Evolutionary conservation across 2,113 vertebrate species (phyloP).

Genomic region (Pungitius pungitius): DNA sequence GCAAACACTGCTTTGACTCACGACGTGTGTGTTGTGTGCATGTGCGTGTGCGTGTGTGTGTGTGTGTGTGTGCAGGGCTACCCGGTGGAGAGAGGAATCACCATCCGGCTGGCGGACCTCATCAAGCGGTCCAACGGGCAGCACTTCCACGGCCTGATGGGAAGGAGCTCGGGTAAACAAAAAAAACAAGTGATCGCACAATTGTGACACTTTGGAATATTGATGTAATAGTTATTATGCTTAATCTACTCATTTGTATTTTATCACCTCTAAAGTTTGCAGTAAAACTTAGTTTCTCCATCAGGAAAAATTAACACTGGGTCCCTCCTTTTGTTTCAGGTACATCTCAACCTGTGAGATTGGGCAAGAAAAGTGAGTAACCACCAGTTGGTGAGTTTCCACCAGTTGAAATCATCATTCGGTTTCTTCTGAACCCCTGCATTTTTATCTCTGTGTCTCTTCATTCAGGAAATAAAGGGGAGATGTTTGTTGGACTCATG

Average conservation of each 20-base stretch:
- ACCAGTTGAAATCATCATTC: neutral
- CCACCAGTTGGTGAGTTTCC: accelerated
- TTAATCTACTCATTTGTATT: accelerated
- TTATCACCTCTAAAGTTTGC: neutral
- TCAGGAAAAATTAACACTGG: neutral
- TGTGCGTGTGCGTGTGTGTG: constrained; percentile 35
- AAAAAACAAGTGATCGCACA: neutral
- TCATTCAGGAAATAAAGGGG: constrained; percentile 73
- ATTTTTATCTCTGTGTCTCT: neutral
- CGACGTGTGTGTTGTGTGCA: constrained; percentile 14
- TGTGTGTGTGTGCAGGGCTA: constrained; percentile 56
- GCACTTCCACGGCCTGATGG: constrained; percentile 81
- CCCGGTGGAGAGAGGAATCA: constrained; percentile 60
- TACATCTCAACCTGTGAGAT: constrained; percentile 43
- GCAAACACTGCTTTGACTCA: neutral
- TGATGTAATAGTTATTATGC: neutral
- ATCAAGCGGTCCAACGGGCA: constrained; percentile 76
- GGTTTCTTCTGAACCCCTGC: neutral
- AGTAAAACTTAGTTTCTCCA: neutral
- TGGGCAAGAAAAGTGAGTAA: constrained; percentile 72
- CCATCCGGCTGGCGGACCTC: constrained; percentile 67
- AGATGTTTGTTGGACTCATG: constrained; percentile 78
- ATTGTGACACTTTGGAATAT: neutral
- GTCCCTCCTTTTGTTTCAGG: constrained; percentile 42
- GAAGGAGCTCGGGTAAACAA: constrained; percentile 72